Evolutionary conservation across 2,888 invertebrate genomes (phyloP), one percentile per base, ranked within the genome.

Genomic region (Dryocosmus kuriphilus): DNA sequence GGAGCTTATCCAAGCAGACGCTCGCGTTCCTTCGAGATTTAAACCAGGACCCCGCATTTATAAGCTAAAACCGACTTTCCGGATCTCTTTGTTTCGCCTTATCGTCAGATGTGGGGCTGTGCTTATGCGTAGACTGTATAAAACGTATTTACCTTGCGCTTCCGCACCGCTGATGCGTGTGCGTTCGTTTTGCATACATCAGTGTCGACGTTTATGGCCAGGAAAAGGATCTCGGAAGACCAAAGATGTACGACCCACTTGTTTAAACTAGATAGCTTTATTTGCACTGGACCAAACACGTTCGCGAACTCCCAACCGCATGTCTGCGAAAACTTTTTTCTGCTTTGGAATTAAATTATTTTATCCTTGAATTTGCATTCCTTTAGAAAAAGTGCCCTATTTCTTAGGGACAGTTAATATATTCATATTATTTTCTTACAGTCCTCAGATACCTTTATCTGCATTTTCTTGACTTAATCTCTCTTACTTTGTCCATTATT

Each of bases 1-100:
- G 46, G 9, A 71, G 71, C 71, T 71, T 71, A 71, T 51, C 71
- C 71, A 71, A 71, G 71, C 71, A 71, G 71, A 71, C 67, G 19
- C 30, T 55, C 51, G 55, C 67, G 19, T 51, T 55, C 51, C 51
- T 51, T 55, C 22, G 71, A 71, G 71, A 71, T 71, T 71, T 71
- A 55, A 71, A 51, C 22, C 30, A 46, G 46, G 32, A 55, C 27
- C 27, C 51, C 30, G 14, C 30, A 27, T 51, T 27, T 60, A 71
- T 30, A 71, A 71, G 51, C 51, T 46, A 55, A 71, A 67, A 46
- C 67, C 9, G 27, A 41, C 67, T 46, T 67, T 27, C 27, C 19
- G 19, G 67, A 71, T 55, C 71, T 71, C 51, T 71, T 71, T 71
- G 71, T 71, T 71, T 71, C 32, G 71, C 46, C 22, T 51, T 51